These are phyloP conservation scores for Bos indicus DNA, from an alignment of 2,113 vertebrate species.

Conservation along the genomic window DNA sequence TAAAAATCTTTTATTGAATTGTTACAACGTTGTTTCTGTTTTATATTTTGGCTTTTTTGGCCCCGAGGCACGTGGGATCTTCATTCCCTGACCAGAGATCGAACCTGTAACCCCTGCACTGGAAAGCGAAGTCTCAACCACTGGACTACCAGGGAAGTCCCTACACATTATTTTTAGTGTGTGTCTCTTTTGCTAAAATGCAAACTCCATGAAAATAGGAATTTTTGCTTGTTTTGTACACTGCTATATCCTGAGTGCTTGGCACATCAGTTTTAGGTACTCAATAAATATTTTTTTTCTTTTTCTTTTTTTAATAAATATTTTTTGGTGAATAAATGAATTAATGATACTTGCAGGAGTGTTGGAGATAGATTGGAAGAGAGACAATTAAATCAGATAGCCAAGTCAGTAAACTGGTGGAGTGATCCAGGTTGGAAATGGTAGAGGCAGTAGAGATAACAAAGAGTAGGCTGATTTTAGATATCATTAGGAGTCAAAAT, in stretches of 20 bases:
- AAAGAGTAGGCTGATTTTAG: neutral
- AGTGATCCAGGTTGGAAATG: neutral
- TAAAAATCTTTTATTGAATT: neutral
- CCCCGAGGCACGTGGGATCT: neutral
- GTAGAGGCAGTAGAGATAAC: neutral
- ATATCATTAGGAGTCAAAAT: neutral
- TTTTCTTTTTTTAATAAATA: neutral
- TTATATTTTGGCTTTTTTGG: neutral
- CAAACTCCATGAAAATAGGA: neutral
- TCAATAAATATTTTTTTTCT: neutral
- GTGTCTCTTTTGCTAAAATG: constrained; percentile 2
- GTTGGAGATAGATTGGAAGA: neutral
- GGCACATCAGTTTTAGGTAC: neutral
- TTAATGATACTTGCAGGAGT: neutral
- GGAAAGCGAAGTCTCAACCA: neutral
- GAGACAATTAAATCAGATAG: neutral
- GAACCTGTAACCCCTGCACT: neutral
- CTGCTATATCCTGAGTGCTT: neutral
- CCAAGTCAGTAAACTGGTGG: neutral
- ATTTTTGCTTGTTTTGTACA: constrained; percentile 8
- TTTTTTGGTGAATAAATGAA: constrained; percentile 24
- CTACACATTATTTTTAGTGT: neutral
- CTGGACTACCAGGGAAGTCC: neutral
- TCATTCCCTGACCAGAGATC: neutral
- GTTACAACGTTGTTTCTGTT: neutral